A percentile compares a stretch with the other conserved stretches of the same genome.
These are phyloP conservation scores for Herpetotheres cachinnans DNA, from an alignment of 2,113 vertebrate genomes.

Conservation along the genomic window DNA sequence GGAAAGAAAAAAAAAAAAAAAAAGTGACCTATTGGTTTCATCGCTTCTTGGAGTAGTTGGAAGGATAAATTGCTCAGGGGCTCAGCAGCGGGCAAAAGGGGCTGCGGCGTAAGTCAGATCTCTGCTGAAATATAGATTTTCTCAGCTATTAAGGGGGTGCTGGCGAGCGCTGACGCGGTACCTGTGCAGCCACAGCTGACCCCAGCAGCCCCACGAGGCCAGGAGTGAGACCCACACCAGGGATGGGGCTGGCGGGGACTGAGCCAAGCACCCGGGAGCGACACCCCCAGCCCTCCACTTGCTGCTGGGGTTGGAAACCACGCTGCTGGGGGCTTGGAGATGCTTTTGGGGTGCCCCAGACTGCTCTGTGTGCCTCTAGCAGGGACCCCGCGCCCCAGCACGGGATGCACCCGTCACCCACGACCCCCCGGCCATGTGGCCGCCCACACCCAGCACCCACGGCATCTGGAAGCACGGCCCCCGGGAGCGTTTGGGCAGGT, in stretches of 20 bases:
- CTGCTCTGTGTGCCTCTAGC: background rate
- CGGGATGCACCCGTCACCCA: background rate
- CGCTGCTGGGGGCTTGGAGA: accelerated
- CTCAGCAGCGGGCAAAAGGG: accelerated
- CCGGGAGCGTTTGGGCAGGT: background rate
- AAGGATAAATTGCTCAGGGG: background rate
- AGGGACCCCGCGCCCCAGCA: background rate
- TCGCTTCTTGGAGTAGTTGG: background rate
- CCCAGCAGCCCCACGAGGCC: background rate
- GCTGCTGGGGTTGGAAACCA: background rate
- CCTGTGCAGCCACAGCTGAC: background rate
- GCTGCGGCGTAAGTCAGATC: accelerated
- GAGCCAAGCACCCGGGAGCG: background rate
- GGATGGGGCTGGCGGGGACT: background rate
- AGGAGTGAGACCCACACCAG: background rate
- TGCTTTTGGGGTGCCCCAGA: background rate
- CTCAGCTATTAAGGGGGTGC: background rate
- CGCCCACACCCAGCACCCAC: background rate
- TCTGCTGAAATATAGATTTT: background rate
- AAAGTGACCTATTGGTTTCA: background rate
- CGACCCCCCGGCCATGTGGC: background rate
- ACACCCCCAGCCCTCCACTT: background rate
- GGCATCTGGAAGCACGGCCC: background rate
- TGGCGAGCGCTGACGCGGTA: accelerated
- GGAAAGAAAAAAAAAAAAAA: accelerated